A percentile compares a stretch with the other conserved stretches of the same genome.
Conservation (phyloP, 2,113 vertebrate species). For the Toxotes chatareus region DNA sequence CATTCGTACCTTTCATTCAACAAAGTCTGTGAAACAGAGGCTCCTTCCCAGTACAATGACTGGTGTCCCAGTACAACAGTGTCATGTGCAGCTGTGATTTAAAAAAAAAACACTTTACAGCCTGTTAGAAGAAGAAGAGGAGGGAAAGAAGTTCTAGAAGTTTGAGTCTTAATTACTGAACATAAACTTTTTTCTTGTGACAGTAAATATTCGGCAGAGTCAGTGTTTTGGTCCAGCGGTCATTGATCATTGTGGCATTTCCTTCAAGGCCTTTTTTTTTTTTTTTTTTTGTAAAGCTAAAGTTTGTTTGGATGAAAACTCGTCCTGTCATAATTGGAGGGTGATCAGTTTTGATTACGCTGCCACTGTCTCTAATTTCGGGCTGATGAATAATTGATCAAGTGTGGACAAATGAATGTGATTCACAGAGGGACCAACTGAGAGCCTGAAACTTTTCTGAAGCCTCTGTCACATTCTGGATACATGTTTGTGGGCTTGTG, state of each 20-base stretch:
- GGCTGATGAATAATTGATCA: conserved; percentile 37
- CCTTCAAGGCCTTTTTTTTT: background rate
- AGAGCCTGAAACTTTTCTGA: background rate
- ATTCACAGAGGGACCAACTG: conserved; percentile 2
- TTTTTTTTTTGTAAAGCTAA: background rate
- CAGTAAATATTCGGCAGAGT: conserved; percentile 3
- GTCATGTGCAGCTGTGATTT: background rate
- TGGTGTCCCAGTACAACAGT: background rate
- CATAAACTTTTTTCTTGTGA: conserved; percentile 8
- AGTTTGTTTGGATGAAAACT: conserved; percentile 5
- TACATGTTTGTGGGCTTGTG: background rate
- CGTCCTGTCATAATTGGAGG: background rate
- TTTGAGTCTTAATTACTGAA: conserved; percentile 6
- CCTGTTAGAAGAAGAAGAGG: background rate
- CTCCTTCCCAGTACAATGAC: background rate
- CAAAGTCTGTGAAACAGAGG: background rate
- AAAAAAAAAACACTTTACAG: background rate
- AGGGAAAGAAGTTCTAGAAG: background rate
- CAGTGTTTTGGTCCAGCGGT: conserved; percentile 25
- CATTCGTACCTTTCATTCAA: conserved; percentile 15
- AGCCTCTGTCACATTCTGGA: background rate
- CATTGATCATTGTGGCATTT: background rate
- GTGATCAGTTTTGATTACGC: conserved; percentile 11
- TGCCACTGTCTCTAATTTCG: background rate
- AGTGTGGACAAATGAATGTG: conserved; percentile 4